phyloP scores from a whole-genome alignment of 1,140 invertebrate species.

The Sitobion miscanthi region DNA sequence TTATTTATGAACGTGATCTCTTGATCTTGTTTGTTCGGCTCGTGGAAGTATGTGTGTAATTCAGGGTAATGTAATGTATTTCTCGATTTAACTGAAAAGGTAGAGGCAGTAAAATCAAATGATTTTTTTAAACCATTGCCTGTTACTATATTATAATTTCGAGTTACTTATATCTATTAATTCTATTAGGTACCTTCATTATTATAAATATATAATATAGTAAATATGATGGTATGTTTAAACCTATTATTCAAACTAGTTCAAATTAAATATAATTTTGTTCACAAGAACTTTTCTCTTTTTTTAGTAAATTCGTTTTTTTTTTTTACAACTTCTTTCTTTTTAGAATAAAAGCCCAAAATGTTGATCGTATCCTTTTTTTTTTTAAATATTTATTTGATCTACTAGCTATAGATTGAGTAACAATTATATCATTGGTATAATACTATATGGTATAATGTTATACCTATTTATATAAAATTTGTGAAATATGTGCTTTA shows the following conservation, averaged over 20 bases:
- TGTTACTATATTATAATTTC: background rate
- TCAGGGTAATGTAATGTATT: conserved; percentile 4
- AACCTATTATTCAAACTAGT: background rate
- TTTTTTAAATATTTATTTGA: too few species aligned
- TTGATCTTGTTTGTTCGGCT: background rate
- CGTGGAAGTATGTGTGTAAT: background rate
- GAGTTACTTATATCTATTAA: background rate
- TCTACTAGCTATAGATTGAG: too few species aligned
- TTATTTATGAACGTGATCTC: conserved; percentile 52
- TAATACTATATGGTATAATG: too few species aligned
- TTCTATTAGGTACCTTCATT: background rate
- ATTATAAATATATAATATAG: background rate
- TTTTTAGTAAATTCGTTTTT: background rate
- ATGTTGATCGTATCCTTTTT: too few species aligned
- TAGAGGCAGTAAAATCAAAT: background rate
- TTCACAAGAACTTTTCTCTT: background rate
- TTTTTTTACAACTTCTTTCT: too few species aligned
- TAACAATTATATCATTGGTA: too few species aligned
- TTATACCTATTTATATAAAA: too few species aligned
- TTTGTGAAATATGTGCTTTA: too few species aligned
- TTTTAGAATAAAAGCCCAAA: too few species aligned
- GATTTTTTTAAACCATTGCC: conserved; percentile 18
- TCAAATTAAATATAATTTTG: background rate
- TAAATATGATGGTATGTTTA: background rate
- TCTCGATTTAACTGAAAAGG: background rate